Evolutionary conservation across 2,888 invertebrate species (phyloP), one percentile per base, ranked within the genome.

Genomic region (Abscondita cerata): DNA sequence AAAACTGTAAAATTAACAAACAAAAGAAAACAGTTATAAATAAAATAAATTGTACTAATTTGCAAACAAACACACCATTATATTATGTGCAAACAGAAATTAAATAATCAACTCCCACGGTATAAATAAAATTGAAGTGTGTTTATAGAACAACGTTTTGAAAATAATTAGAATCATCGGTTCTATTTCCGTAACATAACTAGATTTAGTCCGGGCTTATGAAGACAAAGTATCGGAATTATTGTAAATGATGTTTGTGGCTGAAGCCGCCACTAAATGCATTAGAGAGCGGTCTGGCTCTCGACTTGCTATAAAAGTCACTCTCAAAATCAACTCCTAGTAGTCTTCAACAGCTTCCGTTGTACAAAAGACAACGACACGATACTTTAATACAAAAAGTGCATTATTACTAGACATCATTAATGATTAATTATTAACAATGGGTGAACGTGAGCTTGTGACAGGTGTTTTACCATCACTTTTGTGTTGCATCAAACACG

Each of bases 261-360:
- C 41, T 20, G 46, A 47, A 48, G 52, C 56, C 40, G 54, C 65
- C 62, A 57, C 65, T 65, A 65, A 65, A 60, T 65, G 56, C 65
- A 65, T 65, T 65, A 65, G 48, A 4, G 25, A 50, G 65, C 58
- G 65, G 65, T 65, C 65, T 65, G 63, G 61, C 56, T 63, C 47
- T 62, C 50, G 54, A 46, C 62, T 52, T 52, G 65, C 62, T 65
- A 65, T 65, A 65, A 65, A 65, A 65, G 65, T 65, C 62, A 54
- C 62, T 58, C 48, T 54, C 52, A 41, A 47, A 56, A 52, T 56
- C 56, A 41, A 59, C 52, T 59, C 48, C 33, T 25, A 59, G 56
- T 41, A 64, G 63, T 64, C 63, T 64, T 64, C 41, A 47, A 33
- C 9, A 48, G 59, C 34, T 51, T 59, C 55, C 59, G 55, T 64